Base-by-base conservation (phyloP, 2,888 invertebrate species). In the Tetheella fluctuosa region DNA sequence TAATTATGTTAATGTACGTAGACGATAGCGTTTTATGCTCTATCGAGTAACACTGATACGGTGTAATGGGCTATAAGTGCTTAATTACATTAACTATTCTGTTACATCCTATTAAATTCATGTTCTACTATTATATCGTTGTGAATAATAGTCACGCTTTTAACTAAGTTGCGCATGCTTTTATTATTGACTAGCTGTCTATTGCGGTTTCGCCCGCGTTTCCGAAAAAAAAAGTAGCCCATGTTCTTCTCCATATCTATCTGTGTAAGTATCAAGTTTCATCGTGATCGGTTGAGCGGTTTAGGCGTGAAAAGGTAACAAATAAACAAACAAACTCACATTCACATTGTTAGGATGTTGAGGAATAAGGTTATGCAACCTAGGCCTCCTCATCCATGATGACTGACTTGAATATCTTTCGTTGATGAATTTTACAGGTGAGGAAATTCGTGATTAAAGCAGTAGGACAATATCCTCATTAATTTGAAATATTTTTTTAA, bases 51-150 rank as follows among this genome's bases (percentile, higher is more conserved):
- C 52, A 58, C 53, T 66, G 60, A 67, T 67, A 67, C 67, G 57
- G 59, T 61, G 59, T 61, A 68, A 67, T 73, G 62, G 65, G 60
- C 65, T 67, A 60, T 67, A 65, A 73, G 71, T 74, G 75, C 69
- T 70, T 74, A 73, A 76, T 78, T 67, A 65, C 76, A 77, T 80
- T 74, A 76, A 70, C 64, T 57, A 70, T 68, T 66, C 64, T 59
- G 64, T 69, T 63, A 64, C 65, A 68, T 67, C 61, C 64, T 64
- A 60, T 39, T 62, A 58, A 58, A 34, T 37, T 13, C 23, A 15
- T 20, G 20, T 34, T 30, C 39, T 54, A 55, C 64, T 60, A 56
- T 63, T 62, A 64, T 65, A 65, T 62, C 52, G 25, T 58, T 48
- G n/a, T 13, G 13, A 57, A 54, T 54, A 15, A 28, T n/a, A 48